These are phyloP conservation scores for Tridacna crocea DNA, from an alignment of 2,888 invertebrate species.

Conservation along the genomic window DNA sequence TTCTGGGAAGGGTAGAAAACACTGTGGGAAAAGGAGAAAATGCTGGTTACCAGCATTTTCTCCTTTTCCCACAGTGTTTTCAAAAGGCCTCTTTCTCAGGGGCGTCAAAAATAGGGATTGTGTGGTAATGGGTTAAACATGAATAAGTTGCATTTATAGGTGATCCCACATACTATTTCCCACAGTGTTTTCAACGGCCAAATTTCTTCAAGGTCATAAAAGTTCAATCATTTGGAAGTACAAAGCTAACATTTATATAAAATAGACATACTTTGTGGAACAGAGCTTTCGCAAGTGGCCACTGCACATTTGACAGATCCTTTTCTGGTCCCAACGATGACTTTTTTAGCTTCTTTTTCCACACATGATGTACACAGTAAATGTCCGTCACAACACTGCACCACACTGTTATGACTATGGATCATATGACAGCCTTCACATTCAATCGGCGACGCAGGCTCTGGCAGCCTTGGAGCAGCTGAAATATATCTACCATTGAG, in stretches of 20 bases:
- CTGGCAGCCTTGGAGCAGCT: background rate
- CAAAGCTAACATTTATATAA: too few species aligned
- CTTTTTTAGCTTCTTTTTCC: slow-evolving; percentile 60
- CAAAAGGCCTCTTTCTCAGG: too few species aligned
- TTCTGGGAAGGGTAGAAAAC: too few species aligned
- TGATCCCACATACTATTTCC: too few species aligned
- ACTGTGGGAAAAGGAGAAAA: too few species aligned
- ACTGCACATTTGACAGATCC: slow-evolving; percentile 55
- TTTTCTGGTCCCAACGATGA: slow-evolving; percentile 49
- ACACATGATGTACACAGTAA: slow-evolving; percentile 64
- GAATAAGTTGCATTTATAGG: too few species aligned
- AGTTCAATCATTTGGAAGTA: too few species aligned
- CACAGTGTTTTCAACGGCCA: too few species aligned
- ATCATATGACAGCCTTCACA: slow-evolving; percentile 33
- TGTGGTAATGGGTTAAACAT: background rate
- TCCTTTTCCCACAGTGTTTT: too few species aligned
- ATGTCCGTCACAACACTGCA: slow-evolving; percentile 66
- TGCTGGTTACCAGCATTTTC: too few species aligned
- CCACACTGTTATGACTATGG: slow-evolving; percentile 30
- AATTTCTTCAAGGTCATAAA: too few species aligned
- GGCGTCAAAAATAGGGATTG: background rate
- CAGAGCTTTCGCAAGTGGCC: slow-evolving; percentile 50
- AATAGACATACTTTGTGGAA: slow-evolving; percentile 61
- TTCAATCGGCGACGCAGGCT: background rate
- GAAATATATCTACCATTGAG: background rate